Evolutionary conservation across 2,797 vertebrate species (phyloP), one percentile per base, ranked within the genome.

Genomic region (Cyclopterus lumpus): DNA sequence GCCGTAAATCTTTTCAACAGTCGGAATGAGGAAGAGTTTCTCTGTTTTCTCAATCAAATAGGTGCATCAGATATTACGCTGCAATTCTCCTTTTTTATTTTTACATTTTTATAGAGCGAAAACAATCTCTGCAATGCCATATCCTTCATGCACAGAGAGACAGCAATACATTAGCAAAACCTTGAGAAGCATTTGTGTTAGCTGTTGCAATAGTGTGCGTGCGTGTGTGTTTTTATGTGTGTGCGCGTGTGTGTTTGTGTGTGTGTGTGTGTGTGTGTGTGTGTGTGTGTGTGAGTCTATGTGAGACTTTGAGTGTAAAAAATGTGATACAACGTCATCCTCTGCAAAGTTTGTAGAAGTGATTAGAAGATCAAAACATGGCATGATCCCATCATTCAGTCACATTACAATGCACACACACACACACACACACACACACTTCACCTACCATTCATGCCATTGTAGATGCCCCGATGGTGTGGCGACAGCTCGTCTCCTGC

Each of bases 391-490:
- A 18, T 65, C 20, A 57, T 36, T 24, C 63, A 55, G 26, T 32
- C 30, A 63, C 49, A 40, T n/a, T 16, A 24, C n/a, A 51, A 48
- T n/a, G 8, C 46, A 48, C 46, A n/a, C 44, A 46, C 46, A 48
- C 46, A 48, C 38, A 40, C 38, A 40, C 44, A 46, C 44, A 46
- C 18, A 48, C 44, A 48, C 18, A 48, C 16, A 48, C 44, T 8
- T 7, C 55, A 61, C 22, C 91, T 96, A 99, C 98, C 98, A 75
- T 99, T 98, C 96, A 99, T 97, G 88, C 98, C 97, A 71, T 98
- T 98, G 94, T 99, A 98, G 93, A 98, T 95, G 92, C 95, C 95
- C 62, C 97, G 94, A 92, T 97, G 98, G 90, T 98, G 97, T 71
- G 97, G 96, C 8, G 97, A 97, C 71, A 95, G 90, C 75, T 99